These are phyloP conservation scores for Arctia plantaginis DNA, from an alignment of 2,888 invertebrate genomes.

Conservation along the genomic window DNA sequence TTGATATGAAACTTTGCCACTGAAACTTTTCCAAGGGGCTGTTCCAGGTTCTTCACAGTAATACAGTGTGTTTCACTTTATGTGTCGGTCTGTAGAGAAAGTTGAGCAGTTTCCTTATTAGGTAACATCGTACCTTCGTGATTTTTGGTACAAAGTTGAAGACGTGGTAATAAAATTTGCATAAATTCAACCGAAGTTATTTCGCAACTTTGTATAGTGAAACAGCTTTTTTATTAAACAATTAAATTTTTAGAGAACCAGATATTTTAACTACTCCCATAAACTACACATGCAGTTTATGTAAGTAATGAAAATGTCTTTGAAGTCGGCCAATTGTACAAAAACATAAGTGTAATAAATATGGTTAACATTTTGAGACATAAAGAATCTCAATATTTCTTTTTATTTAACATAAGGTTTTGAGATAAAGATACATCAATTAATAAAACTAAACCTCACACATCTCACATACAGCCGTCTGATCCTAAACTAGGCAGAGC, in stretches of 20 bases:
- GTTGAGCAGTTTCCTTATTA: slow-evolving; percentile 15
- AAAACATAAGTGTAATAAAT: not conserved
- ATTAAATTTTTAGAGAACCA: not conserved
- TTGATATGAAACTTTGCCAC: slow-evolving; percentile 7
- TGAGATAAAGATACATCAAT: not conserved
- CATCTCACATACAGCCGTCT: too few relatives aligned
- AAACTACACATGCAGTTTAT: not conserved
- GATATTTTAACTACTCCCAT: too few relatives aligned
- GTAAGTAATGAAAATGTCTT: not conserved
- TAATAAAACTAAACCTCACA: too few relatives aligned
- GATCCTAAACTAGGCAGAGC: too few relatives aligned
- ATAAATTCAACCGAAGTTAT: slow-evolving; percentile 1
- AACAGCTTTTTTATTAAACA: not conserved
- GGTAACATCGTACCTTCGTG: not conserved
- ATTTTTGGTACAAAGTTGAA: not conserved
- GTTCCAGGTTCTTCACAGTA: slow-evolving; percentile 9
- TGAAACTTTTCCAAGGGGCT: slow-evolving; percentile 5
- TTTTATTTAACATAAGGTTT: not conserved
- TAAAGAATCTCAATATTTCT: too few relatives aligned
- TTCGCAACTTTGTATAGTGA: not conserved
- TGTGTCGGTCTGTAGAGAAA: slow-evolving; percentile 4
- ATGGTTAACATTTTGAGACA: not conserved
- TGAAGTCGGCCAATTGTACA: not conserved
- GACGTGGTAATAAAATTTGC: slow-evolving; percentile 8
- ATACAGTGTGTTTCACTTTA: slow-evolving; percentile 16